phyloP scores from a whole-genome alignment of 2,113 vertebrate genomes.

The Pseudorhombus dupliciocellatus region DNA sequence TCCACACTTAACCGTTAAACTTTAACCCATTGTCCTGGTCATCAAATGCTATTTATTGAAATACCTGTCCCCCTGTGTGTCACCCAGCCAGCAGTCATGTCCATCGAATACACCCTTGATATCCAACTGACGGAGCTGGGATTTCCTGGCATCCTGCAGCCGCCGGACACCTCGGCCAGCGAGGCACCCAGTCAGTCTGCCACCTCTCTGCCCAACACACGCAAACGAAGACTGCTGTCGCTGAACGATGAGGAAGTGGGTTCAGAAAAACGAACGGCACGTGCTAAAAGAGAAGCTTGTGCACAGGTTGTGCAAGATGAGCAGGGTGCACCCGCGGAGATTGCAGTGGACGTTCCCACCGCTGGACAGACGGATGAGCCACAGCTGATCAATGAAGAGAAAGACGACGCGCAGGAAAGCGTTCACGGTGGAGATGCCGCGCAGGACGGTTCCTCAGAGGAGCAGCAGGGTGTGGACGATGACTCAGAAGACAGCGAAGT shows the following conservation, averaged over 20 bases:
- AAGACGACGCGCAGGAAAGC: neutral
- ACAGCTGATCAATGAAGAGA: neutral
- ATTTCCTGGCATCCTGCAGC: slow-evolving; percentile 64
- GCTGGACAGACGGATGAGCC: neutral
- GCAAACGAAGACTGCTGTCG: slow-evolving; percentile 4
- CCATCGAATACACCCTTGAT: slow-evolving; percentile 80
- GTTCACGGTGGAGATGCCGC: neutral
- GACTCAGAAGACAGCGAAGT: slow-evolving; percentile 73
- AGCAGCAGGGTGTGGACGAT: slow-evolving; percentile 6
- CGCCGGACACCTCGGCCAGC: slow-evolving; percentile 32
- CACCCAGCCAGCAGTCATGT: slow-evolving; percentile 66
- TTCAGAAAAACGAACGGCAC: neutral
- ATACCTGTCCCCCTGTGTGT: neutral
- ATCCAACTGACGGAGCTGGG: slow-evolving; percentile 82
- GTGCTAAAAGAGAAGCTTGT: neutral
- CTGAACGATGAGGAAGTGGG: slow-evolving; percentile 1
- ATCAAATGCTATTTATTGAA: neutral
- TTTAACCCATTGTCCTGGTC: neutral
- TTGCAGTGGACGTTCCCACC: neutral
- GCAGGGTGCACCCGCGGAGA: neutral
- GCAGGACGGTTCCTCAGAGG: neutral
- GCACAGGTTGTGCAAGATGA: neutral
- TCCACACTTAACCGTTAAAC: neutral
- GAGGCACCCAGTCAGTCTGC: slow-evolving; percentile 26
- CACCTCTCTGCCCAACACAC: slow-evolving; percentile 10